Evolutionary conservation across 2,888 invertebrate species (phyloP).

Genomic region (Siphlonurus alternatus): DNA sequence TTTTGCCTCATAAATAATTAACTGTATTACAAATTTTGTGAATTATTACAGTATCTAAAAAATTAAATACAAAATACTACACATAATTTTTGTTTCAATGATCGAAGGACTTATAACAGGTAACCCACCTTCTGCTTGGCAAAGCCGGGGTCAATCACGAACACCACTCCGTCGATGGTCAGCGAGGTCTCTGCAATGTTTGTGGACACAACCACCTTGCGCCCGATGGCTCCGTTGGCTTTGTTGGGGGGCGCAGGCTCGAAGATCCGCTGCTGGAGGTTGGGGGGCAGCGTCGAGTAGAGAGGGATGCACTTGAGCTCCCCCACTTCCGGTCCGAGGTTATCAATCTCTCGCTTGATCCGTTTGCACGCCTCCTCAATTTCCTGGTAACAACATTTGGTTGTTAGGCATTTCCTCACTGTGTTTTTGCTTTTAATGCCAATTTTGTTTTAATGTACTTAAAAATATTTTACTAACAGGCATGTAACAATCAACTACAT

Average conservation of each 20-base stretch:
- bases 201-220: slow-evolving; percentile 93
- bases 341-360: slow-evolving; percentile 90
- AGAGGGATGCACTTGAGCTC: slow-evolving; percentile 96
- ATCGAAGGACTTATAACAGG: too few species aligned
- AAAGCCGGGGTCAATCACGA: slow-evolving; percentile 98
- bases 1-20: too few species aligned
- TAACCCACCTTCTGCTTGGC: slow-evolving; percentile 82
- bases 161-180: slow-evolving; percentile 98
- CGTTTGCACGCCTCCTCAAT: slow-evolving; percentile 98
- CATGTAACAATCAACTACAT: neutral
- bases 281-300: slow-evolving; percentile 95
- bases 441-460: slow-evolving; percentile 14
- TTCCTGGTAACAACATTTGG: slow-evolving; percentile 48
- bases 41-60: too few species aligned
- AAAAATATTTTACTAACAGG: slow-evolving; percentile 4
- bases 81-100: too few species aligned
- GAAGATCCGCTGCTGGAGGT: slow-evolving; percentile 92
- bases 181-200: slow-evolving; percentile 99
- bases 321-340: slow-evolving; percentile 90
- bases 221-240: slow-evolving; percentile 72
- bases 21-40: too few species aligned
- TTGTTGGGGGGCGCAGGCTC: slow-evolving; percentile 89
- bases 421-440: too few species aligned
- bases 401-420: too few species aligned
- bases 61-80: too few species aligned